A percentile compares a stretch with the other conserved stretches of the same genome.
Conservation (phyloP, 2,797 vertebrate species). For the Paguma larvata region DNA sequence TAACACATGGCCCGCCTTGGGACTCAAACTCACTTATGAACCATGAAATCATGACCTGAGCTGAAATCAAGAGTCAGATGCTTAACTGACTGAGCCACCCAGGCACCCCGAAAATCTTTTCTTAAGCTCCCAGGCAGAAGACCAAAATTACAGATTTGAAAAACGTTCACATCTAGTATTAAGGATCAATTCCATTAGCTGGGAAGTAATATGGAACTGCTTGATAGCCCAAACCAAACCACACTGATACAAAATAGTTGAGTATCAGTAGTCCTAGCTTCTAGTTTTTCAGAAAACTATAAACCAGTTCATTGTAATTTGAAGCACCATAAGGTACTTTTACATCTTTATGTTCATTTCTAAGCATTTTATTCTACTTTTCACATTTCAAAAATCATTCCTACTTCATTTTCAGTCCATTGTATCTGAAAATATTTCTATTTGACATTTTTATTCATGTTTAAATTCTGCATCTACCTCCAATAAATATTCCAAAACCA, state of each 20-base stretch:
- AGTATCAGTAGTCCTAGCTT: not conserved
- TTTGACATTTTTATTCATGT: not conserved
- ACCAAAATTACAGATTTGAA: constrained; percentile 50
- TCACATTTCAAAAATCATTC: not conserved
- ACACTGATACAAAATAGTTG: not conserved
- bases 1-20: too few species aligned
- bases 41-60: too few species aligned
- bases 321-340: not conserved
- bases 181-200: constrained; percentile 26
- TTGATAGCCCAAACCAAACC: not conserved
- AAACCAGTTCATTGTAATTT: not conserved
- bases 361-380: constrained; percentile 26
- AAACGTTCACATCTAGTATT: constrained; percentile 23
- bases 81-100: too few species aligned
- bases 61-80: too few species aligned
- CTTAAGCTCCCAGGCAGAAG: not conserved
- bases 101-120: not conserved
- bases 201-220: not conserved
- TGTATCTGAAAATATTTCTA: not conserved
- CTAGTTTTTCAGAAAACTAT: not conserved
- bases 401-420: not conserved
- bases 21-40: too few species aligned
- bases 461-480: not conserved
- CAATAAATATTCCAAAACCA: constrained; percentile 40
- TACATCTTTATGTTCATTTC: constrained; percentile 12